Conservation (phyloP, 2,113 vertebrate genomes). For the Hippoglossus stenolepis region DNA sequence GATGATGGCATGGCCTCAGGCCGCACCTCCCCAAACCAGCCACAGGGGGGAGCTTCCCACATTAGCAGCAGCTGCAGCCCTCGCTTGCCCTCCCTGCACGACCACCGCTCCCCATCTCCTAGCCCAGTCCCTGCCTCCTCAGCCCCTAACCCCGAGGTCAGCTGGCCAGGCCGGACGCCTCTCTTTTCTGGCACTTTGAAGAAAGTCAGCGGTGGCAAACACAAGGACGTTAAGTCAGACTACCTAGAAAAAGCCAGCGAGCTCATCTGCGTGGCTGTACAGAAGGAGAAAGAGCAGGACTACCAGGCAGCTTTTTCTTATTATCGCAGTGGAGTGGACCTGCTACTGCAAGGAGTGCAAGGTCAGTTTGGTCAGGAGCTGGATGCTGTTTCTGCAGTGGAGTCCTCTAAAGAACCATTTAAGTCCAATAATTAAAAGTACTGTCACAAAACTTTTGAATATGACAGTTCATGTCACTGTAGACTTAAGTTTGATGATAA, state of each 20-base stretch:
- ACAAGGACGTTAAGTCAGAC: conserved; percentile 82
- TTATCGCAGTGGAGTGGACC: conserved; percentile 93
- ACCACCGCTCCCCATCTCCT: conserved; percentile 56
- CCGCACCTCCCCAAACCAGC: conserved; percentile 89
- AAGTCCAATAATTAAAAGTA: background rate
- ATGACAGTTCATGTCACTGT: no score
- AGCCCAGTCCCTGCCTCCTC: conserved; percentile 55
- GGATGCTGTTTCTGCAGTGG: background rate
- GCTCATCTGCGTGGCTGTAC: conserved; percentile 90
- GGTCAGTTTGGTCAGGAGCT: conserved; percentile 77
- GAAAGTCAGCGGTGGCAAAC: conserved; percentile 35
- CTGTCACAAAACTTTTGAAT: background rate
- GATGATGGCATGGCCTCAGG: conserved; percentile 99
- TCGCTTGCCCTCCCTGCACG: conserved; percentile 65
- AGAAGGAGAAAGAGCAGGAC: conserved; percentile 93
- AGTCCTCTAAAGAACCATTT: background rate
- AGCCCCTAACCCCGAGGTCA: conserved; percentile 83
- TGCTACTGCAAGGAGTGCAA: conserved; percentile 97
- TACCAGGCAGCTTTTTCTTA: conserved; percentile 91
- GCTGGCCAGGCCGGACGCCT: conserved; percentile 75
- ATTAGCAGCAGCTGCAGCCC: conserved; percentile 75
- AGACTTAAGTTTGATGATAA: no score
- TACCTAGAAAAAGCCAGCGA: conserved; percentile 93
- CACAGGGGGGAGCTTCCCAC: conserved; percentile 76
- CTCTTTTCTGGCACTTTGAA: conserved; percentile 87